These are phyloP conservation scores for Cacatua alba DNA, from an alignment of 2,113 vertebrate species.

Conservation along the genomic window DNA sequence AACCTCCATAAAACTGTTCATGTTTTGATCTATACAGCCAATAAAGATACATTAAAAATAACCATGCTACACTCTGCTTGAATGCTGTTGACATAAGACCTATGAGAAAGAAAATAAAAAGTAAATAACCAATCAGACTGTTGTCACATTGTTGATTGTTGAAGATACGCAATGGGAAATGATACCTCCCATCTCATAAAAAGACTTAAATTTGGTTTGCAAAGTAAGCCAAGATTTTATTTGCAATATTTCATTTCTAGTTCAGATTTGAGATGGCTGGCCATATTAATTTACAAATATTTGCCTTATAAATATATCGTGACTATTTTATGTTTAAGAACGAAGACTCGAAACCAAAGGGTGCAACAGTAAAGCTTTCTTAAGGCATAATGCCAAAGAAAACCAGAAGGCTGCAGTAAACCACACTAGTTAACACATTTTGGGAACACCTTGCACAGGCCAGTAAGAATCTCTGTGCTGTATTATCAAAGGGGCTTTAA, in stretches of 20 bases:
- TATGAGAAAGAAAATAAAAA: background rate
- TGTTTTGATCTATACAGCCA: background rate
- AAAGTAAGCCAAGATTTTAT: background rate
- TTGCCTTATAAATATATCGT: background rate
- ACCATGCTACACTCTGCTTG: background rate
- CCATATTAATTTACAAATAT: background rate
- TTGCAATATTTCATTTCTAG: background rate
- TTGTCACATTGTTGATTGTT: background rate
- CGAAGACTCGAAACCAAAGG: background rate
- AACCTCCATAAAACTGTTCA: background rate
- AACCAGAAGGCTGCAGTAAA: background rate
- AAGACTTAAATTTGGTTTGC: background rate
- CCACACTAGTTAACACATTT: background rate
- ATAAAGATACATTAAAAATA: background rate
- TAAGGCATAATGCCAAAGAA: background rate
- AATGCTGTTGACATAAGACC: background rate
- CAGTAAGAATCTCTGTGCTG: background rate
- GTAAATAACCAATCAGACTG: background rate
- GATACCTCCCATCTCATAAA: background rate
- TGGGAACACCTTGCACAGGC: background rate
- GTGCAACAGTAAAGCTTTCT: background rate
- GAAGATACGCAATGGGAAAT: background rate
- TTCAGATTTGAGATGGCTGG: background rate
- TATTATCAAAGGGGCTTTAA: background rate
- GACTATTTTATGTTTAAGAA: background rate